Evolutionary conservation across 2,797 vertebrate species (phyloP).

Genomic region (Aphelocoma californica): DNA sequence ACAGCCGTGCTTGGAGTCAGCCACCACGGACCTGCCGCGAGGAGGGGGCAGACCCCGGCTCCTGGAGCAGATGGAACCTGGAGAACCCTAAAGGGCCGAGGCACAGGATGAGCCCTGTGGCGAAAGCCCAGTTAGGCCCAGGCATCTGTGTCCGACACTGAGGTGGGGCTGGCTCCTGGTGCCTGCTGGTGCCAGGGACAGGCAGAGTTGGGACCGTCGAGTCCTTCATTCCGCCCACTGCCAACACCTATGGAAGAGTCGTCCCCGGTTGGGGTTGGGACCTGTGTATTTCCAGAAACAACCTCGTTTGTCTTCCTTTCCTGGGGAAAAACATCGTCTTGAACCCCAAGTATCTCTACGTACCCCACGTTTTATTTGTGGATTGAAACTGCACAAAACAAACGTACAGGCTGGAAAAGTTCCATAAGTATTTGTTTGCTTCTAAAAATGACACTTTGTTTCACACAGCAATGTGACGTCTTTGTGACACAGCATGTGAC

Average conservation of each 20-base stretch:
- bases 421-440: neutral
- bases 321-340: accelerated
- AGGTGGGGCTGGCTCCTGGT: accelerated
- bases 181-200: accelerated
- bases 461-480: neutral
- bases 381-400: neutral
- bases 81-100: accelerated
- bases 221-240: accelerated
- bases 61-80: neutral
- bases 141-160: accelerated
- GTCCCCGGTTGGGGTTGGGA: neutral
- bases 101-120: accelerated
- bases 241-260: accelerated
- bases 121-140: accelerated
- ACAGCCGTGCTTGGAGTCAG: accelerated
- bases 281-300: accelerated
- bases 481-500: neutral
- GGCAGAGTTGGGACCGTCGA: accelerated
- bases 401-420: neutral
- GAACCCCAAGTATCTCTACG: accelerated
- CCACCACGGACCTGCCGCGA: too few relatives aligned
- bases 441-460: neutral
- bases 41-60: accelerated
- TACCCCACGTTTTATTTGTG: accelerated
- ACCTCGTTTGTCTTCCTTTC: neutral